Evolutionary conservation across 2,113 vertebrate genomes (phyloP).

Genomic region (Emydocephalus ijimae): DNA sequence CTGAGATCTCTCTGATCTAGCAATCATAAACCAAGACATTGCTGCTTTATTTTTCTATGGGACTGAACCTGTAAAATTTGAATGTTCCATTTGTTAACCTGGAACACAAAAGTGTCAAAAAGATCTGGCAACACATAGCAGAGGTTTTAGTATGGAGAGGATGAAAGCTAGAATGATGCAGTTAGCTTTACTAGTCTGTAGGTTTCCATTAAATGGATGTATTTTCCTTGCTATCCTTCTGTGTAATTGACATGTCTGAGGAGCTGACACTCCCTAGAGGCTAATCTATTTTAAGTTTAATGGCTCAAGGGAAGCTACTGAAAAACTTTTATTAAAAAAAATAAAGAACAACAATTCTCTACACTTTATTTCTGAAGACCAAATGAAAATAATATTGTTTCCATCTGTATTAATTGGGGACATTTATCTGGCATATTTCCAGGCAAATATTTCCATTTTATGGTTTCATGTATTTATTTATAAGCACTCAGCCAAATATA

Average conservation of each 20-base stretch:
- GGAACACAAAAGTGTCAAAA: conserved; percentile 9
- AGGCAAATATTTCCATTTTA: conserved; percentile 20
- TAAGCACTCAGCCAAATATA: not conserved
- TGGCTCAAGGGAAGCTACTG: conserved; percentile 65
- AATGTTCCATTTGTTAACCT: conserved; percentile 2
- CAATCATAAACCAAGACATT: not conserved
- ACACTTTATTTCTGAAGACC: conserved; percentile 58
- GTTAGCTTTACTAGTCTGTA: conserved; percentile 48
- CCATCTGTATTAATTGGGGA: conserved; percentile 29
- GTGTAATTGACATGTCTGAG: conserved; percentile 70
- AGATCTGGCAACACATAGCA: conserved; percentile 35
- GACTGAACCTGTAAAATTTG: conserved; percentile 4
- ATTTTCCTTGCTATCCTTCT: conserved; percentile 68
- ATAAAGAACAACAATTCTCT: conserved; percentile 30
- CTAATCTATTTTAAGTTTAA: conserved; percentile 76
- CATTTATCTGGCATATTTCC: conserved; percentile 30
- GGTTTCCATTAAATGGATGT: conserved; percentile 68
- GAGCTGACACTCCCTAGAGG: conserved; percentile 70
- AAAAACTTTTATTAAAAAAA: conserved; percentile 49
- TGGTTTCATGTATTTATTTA: conserved; percentile 11
- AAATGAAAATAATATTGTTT: conserved; percentile 42
- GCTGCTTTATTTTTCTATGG: conserved; percentile 21
- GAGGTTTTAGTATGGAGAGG: conserved; percentile 14
- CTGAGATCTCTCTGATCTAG: not conserved
- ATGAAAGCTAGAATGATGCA: conserved; percentile 59